phyloP scores from a whole-genome alignment of 2,888 invertebrate species.

The Gnatocerus cornutus region DNA sequence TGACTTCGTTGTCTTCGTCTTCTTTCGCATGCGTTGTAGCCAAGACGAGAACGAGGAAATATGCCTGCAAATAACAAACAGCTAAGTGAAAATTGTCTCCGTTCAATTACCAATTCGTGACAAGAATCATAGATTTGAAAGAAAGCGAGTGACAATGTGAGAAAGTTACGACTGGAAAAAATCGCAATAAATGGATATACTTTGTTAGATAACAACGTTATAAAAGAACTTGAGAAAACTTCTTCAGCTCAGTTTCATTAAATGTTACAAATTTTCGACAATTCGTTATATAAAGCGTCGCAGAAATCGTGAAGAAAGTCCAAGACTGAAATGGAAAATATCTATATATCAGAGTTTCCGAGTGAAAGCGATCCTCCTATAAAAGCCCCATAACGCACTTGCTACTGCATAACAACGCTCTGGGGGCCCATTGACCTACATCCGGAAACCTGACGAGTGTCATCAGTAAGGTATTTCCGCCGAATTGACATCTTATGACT shows the following conservation, averaged over 20 bases:
- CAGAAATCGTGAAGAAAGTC: constrained; percentile 27
- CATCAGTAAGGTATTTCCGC: constrained; percentile 21
- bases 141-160: constrained; percentile 37
- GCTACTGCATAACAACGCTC: constrained; percentile 47
- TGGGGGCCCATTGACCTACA: constrained; percentile 42
- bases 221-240: constrained; percentile 4
- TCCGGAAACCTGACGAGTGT: constrained; percentile 45
- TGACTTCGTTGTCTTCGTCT: constrained; percentile 70
- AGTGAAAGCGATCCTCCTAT: constrained; percentile 50
- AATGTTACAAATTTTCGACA: background rate
- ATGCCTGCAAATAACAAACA: constrained; percentile 37
- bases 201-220: background rate
- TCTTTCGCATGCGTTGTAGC: constrained; percentile 50
- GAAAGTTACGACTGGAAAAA: constrained; percentile 34
- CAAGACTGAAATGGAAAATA: constrained; percentile 24
- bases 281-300: constrained; percentile 16
- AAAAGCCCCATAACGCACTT: constrained; percentile 49
- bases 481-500: constrained; percentile 23
- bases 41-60: constrained; percentile 46
- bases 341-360: constrained; percentile 42
- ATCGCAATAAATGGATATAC: constrained; percentile 1
- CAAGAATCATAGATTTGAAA: constrained; percentile 29
- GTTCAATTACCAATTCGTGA: constrained; percentile 30
- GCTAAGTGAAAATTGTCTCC: constrained; percentile 10
- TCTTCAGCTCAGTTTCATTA: constrained; percentile 5